phyloP scores from a whole-genome alignment of 2,888 invertebrate species.

The Microctonus aethiopoides region DNA sequence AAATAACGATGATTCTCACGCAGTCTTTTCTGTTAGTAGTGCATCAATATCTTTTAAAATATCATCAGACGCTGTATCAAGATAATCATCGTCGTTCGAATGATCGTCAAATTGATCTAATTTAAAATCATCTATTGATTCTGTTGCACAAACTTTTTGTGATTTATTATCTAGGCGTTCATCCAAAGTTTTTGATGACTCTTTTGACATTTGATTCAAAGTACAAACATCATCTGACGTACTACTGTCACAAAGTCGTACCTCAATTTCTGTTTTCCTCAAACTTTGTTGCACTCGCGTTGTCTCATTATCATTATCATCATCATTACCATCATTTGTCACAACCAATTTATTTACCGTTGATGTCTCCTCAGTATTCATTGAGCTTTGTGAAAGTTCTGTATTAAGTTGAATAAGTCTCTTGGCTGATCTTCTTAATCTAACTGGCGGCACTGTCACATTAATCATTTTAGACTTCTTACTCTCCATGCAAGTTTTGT shows the following conservation, averaged over 20 bases:
- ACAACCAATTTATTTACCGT: conserved; percentile 4
- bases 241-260: conserved; percentile 60
- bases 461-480: conserved; percentile 13
- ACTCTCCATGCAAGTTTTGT: neutral
- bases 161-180: conserved; percentile 32
- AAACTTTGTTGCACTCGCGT: conserved; percentile 2
- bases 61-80: conserved; percentile 56
- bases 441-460: conserved; percentile 48
- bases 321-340: neutral
- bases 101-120: conserved; percentile 43
- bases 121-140: conserved; percentile 38
- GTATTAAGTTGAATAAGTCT: conserved; percentile 25
- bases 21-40: conserved; percentile 53
- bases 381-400: neutral
- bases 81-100: conserved; percentile 51
- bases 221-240: conserved; percentile 48
- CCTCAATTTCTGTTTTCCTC: conserved; percentile 47
- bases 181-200: neutral
- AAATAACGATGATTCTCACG: conserved; percentile 35
- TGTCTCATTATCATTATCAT: conserved; percentile 8
- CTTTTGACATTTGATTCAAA: conserved; percentile 23
- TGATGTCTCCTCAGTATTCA: neutral
- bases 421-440: conserved; percentile 46
- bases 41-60: conserved; percentile 62
- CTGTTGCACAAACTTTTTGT: neutral